Evolutionary conservation across 2,888 invertebrate genomes (phyloP).

Genomic region (Reticulitermes lucifugus): DNA sequence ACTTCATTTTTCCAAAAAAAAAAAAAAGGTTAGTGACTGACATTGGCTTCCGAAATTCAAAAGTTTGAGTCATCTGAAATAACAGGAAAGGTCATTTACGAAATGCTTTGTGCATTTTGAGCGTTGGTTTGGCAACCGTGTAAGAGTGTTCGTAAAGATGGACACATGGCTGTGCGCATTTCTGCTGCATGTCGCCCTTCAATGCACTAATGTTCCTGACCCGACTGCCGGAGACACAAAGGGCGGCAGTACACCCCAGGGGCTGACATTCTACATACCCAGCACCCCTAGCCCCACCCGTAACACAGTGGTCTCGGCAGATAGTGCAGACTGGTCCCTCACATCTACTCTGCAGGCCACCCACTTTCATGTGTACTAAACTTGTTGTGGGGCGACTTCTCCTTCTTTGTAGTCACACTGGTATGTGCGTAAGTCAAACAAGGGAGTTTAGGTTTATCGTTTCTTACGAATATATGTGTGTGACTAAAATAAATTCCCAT

Average conservation of each 20-base stretch:
- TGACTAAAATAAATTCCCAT: no score
- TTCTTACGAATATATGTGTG: no score
- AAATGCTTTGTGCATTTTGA: not conserved
- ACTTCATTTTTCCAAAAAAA: no score
- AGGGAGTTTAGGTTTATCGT: no score
- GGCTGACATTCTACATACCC: conserved; percentile 31
- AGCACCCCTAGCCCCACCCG: not conserved
- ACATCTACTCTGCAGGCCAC: not conserved
- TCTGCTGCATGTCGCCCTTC: not conserved
- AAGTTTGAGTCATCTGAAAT: not conserved
- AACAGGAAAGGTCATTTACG: not conserved
- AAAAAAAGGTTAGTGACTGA: no score
- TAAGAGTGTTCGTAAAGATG: conserved; percentile 2
- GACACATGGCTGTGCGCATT: conserved; percentile 29
- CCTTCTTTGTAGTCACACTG: no score
- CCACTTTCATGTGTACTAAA: no score
- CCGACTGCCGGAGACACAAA: conserved; percentile 12
- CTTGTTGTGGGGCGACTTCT: no score
- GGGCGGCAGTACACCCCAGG: not conserved
- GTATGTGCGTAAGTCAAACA: no score
- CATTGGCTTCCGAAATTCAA: no score
- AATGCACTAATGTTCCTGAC: conserved; percentile 5
- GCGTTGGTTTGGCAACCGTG: conserved; percentile 46
- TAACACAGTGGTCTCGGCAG: not conserved
- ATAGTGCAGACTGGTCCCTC: not conserved